Evolutionary conservation across 2,797 vertebrate genomes (phyloP), one percentile per base, ranked within the genome.

Genomic region (Loriculus beryllinus): DNA sequence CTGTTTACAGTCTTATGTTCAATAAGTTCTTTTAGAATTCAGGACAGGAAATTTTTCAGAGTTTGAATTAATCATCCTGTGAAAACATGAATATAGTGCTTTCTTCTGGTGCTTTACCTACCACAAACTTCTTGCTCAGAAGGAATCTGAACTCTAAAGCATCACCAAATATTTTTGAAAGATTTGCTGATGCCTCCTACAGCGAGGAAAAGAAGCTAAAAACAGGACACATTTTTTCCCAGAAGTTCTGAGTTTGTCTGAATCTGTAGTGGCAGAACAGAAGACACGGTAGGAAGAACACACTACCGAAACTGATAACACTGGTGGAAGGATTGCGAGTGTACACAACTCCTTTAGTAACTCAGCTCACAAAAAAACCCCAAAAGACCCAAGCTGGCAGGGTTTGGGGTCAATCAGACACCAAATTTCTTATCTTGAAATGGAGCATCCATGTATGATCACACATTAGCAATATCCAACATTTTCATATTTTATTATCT

Each of bases 1-100:
- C 88, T 93, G 93, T 91, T 96, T 96, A 93, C 42, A 77, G 39
- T 65, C 83, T 76, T 59, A 59, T 43, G 48, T 92, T 92, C 88
- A 96, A 10, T 85, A 82, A 71, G 42, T 60, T 90, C 57, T 93
- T 92, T 93, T 82, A 91, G 35, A 45, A 64, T 54, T 86, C 54
- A 37, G 33, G 28, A 52, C 52, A 69, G 90, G 93, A 93, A 88
- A 87, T 84, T 87, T 87, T 75, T 87, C 52, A 70, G 45, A 76
- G 33, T 89, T 82, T 90, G 80, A 79, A 71, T 49, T 88, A 76
- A 72, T 83, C 71, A 42, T 85, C 26, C 83, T 3, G 45, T 91
- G 76, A 83, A 93, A 92, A 62, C 19, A 69, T 45, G 43, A 90
- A 84, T 60, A 43, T 29, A 70, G 15, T 47, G 35, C 10, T 92